phyloP scores from a whole-genome alignment of 2,888 invertebrate genomes.

The Onchidella celtica region DNA sequence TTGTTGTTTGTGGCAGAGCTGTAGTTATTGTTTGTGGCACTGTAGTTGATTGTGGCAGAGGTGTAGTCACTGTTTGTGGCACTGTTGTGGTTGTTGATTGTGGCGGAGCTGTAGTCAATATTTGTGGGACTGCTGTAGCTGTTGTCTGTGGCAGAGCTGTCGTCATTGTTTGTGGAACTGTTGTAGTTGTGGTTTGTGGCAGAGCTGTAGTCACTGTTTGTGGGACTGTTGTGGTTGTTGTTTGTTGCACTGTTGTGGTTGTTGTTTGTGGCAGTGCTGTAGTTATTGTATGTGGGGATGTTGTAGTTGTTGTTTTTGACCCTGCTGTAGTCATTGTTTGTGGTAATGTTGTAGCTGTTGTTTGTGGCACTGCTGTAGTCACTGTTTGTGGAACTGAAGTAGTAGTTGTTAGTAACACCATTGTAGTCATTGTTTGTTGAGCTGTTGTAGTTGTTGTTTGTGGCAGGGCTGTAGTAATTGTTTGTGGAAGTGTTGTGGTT shows the following conservation, averaged over 20 bases:
- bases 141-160: constrained; percentile 4
- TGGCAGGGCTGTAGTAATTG: not conserved
- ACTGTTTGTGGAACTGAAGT: not conserved
- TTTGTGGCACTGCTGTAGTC: not conserved
- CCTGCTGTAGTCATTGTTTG: not conserved
- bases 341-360: not conserved
- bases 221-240: not conserved
- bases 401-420: not conserved
- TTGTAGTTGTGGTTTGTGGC: not conserved
- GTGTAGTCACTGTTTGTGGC: constrained; percentile 13
- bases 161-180: not conserved
- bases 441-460: not conserved
- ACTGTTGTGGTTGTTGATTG: not conserved
- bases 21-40: constrained; percentile 28
- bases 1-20: not conserved
- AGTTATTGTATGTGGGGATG: not conserved
- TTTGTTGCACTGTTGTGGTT: not conserved
- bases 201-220: not conserved
- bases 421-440: not conserved
- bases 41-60: constrained; percentile 33
- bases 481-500: not conserved
- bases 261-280: not conserved
- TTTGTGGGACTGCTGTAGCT: constrained; percentile 19
- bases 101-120: constrained; percentile 2
- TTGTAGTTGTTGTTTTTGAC: not conserved